These are phyloP conservation scores for Carapus acus DNA, from an alignment of 2,797 vertebrate genomes.

Conservation along the genomic window DNA sequence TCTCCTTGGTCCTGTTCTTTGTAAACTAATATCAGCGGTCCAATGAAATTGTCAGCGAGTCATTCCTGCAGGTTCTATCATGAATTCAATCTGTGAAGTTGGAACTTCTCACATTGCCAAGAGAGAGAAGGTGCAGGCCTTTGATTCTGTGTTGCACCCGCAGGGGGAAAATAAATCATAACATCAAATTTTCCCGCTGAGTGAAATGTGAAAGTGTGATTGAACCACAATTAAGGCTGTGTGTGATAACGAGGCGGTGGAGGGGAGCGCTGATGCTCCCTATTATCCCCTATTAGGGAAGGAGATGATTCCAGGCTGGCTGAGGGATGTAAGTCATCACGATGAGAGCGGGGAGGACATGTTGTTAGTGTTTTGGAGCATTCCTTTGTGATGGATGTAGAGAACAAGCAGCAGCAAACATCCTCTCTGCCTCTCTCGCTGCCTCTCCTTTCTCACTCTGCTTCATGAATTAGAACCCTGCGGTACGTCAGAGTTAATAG, in stretches of 20 bases:
- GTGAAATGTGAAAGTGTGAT: constrained; percentile 13
- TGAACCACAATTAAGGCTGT: not conserved
- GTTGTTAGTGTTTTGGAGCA: constrained; percentile 63
- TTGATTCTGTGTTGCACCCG: constrained; percentile 9
- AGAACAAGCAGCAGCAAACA: constrained; percentile 40
- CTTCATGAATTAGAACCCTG: constrained; percentile 4
- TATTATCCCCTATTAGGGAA: constrained; percentile 17
- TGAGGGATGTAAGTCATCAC: constrained; percentile 46
- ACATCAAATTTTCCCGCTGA: constrained; percentile 3
- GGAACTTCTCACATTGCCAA: constrained; percentile 15
- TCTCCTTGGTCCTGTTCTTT: constrained; percentile 12
- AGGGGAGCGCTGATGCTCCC: constrained; percentile 4
- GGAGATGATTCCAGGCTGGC: constrained; percentile 9
- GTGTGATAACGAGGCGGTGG: constrained; percentile 5
- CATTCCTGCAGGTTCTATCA: constrained; percentile 8
- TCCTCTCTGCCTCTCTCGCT: constrained; percentile 16
- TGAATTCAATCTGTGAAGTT: constrained; percentile 4
- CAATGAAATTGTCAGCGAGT: constrained; percentile 8
- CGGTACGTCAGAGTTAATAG: constrained; percentile 1
- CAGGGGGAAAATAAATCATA: constrained; percentile 8
- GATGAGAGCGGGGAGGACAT: constrained; percentile 55
- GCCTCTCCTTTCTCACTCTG: not conserved
- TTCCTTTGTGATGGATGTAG: constrained; percentile 61
- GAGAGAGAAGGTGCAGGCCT: constrained; percentile 4
- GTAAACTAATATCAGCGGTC: constrained; percentile 15